Evolutionary conservation across 2,888 invertebrate genomes (phyloP).

Genomic region (Lycaena phlaeas): DNA sequence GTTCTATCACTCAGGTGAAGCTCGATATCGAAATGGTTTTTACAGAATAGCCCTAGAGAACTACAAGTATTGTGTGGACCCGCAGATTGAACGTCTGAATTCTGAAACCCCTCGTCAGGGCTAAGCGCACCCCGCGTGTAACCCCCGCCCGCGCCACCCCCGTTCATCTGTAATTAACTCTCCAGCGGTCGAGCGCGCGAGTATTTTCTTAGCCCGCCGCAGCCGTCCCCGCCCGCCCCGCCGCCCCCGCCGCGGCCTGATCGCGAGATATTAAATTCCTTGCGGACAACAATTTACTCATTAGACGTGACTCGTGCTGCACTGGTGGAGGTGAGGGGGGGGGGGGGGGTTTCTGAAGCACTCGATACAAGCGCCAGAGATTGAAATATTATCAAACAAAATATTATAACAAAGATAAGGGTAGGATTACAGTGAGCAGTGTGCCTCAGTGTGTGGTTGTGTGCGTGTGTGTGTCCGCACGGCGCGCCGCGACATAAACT

Average conservation of each 20-base stretch:
- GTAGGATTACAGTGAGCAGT: not conserved
- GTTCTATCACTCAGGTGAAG: too few relatives aligned
- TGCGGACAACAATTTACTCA: constrained; percentile 35
- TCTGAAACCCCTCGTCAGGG: too few relatives aligned
- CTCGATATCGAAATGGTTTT: too few relatives aligned
- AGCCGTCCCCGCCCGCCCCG: too few relatives aligned
- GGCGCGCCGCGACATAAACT: constrained; percentile 38
- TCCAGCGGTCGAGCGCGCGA: constrained; percentile 18
- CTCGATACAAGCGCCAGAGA: not conserved
- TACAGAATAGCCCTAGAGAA: too few relatives aligned
- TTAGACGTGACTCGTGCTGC: constrained; percentile 22
- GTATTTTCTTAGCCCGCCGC: constrained; percentile 18
- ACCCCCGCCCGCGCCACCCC: not conserved
- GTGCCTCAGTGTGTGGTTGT: not conserved
- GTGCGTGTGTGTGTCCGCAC: constrained; percentile 14
- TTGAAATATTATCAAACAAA: not conserved
- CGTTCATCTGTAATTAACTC: constrained; percentile 12
- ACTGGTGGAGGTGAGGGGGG: constrained; percentile 9
- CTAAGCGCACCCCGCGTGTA: too few relatives aligned
- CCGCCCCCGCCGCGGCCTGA: too few relatives aligned
- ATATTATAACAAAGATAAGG: too few relatives aligned
- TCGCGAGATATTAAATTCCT: constrained; percentile 34
- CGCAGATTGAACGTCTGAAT: too few relatives aligned
- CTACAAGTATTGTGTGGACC: too few relatives aligned
- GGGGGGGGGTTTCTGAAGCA: not conserved